These are phyloP conservation scores for Periplaneta americana DNA, from an alignment of 1,140 invertebrate genomes.

Conservation along the genomic window DNA sequence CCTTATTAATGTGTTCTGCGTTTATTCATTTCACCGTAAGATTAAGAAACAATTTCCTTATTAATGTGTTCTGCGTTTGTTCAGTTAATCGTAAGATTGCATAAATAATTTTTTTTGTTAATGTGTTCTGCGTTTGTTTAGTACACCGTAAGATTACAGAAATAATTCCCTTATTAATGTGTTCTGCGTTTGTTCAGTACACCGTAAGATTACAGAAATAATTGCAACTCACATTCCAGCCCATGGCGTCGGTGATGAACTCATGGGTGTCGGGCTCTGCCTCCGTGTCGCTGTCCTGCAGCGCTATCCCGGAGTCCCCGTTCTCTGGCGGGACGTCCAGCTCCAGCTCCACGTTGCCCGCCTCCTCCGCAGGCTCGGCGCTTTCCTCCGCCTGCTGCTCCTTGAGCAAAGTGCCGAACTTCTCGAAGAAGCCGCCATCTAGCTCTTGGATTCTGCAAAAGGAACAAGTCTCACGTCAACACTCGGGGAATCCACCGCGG, in stretches of 20 bases:
- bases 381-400: neutral
- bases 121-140: too few species aligned
- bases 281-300: slow-evolving; percentile 4
- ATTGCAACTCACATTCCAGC: slow-evolving; percentile 59
- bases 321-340: neutral
- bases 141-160: too few species aligned
- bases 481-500: neutral
- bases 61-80: too few species aligned
- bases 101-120: too few species aligned
- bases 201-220: neutral
- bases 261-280: slow-evolving; percentile 47
- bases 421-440: slow-evolving; percentile 75
- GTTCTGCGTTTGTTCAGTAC: too few species aligned
- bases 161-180: too few species aligned
- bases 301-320: neutral
- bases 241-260: slow-evolving; percentile 51
- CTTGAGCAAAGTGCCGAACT: slow-evolving; percentile 56
- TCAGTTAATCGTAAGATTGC: too few species aligned
- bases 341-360: neutral
- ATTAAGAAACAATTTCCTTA: too few species aligned
- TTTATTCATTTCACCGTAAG: too few species aligned
- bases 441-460: slow-evolving; percentile 65
- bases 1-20: too few species aligned
- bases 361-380: neutral
- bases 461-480: neutral